Percentiles rank a stretch among this genome's conserved stretches.
These are phyloP conservation scores for Melinaea marsaeus DNA, from an alignment of 2,888 invertebrate genomes.

Conservation along the genomic window DNA sequence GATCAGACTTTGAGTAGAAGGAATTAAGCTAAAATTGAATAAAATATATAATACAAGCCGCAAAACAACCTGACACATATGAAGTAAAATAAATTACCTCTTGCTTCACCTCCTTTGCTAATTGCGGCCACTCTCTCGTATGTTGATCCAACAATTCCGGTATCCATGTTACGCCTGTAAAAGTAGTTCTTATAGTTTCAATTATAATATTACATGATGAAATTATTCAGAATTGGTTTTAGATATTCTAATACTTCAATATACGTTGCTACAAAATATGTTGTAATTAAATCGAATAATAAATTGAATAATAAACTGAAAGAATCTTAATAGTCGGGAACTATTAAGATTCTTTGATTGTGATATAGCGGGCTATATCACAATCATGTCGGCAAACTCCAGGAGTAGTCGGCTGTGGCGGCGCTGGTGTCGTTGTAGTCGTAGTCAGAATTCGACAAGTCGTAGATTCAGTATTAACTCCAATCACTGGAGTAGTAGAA, in stretches of 20 bases:
- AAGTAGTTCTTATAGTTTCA: neutral
- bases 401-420: conserved; percentile 87
- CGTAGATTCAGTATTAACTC: conserved; percentile 67
- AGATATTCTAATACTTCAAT: too few species aligned
- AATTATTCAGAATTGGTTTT: too few species aligned
- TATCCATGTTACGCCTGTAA: conserved; percentile 84
- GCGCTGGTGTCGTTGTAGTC: conserved; percentile 82
- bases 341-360: too few species aligned
- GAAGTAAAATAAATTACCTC: conserved; percentile 76
- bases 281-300: too few species aligned
- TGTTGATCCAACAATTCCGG: conserved; percentile 91
- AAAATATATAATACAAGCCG: neutral
- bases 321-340: conserved; percentile 85
- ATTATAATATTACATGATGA: too few species aligned
- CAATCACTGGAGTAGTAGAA: conserved; percentile 69
- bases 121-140: conserved; percentile 90
- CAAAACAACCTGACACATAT: neutral
- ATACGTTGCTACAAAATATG: too few species aligned
- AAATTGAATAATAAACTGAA: conserved; percentile 66
- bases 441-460: conserved; percentile 75
- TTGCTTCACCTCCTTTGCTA: conserved; percentile 88
- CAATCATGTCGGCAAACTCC: conserved; percentile 88
- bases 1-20: conserved; percentile 86
- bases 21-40: conserved; percentile 83
- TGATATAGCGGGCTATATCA: conserved; percentile 83